Conservation (phyloP, 1,140 invertebrate genomes). For the Drosophila parvula region DNA sequence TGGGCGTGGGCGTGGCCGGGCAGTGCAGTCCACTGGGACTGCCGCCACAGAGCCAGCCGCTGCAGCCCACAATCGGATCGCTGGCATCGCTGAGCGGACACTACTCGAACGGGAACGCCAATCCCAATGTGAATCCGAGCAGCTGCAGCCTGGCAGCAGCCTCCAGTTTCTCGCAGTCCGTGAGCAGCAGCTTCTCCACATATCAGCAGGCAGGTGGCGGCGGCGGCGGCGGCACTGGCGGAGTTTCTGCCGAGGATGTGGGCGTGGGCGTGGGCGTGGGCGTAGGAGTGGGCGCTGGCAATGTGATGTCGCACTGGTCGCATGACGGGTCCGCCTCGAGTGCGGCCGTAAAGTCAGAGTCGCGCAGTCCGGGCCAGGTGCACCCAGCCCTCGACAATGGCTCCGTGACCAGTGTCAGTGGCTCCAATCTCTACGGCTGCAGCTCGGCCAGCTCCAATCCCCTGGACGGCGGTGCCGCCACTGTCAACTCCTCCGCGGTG, state of each 20-base stretch:
- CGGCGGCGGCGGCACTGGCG: conserved; percentile 27
- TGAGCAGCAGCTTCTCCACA: conserved; percentile 82
- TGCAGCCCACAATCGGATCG: conserved; percentile 75
- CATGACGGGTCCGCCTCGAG: conserved; percentile 35
- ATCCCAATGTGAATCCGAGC: conserved; percentile 52
- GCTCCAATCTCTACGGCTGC: conserved; percentile 63
- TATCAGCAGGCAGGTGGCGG: conserved; percentile 68
- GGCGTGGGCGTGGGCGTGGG: conserved; percentile 7
- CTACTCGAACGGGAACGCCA: conserved; percentile 46
- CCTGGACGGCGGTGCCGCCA: conserved; percentile 43
- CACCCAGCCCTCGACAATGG: conserved; percentile 52
- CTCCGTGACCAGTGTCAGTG: conserved; percentile 15
- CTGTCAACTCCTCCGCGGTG: conserved; percentile 65
- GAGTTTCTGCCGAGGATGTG: conserved; percentile 52
- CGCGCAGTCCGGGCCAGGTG: conserved; percentile 71
- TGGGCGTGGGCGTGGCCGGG: conserved; percentile 57
- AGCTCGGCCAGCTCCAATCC: conserved; percentile 40
- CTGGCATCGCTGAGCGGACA: conserved; percentile 66
- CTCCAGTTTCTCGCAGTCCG: conserved; percentile 66
- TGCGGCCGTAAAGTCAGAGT: conserved; percentile 80
- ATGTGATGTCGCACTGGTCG: conserved; percentile 59
- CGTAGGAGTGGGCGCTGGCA: conserved; percentile 25
- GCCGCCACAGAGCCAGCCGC: conserved; percentile 77
- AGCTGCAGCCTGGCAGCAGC: conserved; percentile 66
- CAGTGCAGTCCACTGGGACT: conserved; percentile 72